Evolutionary conservation across 1,140 invertebrate genomes (phyloP), one percentile per base, ranked within the genome.

Genomic region (Drosophila bocqueti): DNA sequence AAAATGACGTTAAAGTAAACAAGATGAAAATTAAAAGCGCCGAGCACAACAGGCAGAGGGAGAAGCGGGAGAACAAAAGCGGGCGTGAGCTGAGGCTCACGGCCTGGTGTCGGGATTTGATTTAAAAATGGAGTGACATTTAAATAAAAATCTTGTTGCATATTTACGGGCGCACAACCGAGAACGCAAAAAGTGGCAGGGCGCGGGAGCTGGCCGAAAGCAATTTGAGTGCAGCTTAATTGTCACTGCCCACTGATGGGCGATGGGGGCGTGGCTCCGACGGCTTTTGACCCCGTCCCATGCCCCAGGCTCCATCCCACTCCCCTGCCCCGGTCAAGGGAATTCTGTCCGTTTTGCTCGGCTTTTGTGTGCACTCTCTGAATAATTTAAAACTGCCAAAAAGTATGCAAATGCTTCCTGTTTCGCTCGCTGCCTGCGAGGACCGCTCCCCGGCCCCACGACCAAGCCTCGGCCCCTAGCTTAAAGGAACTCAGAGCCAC

Each of bases 1-100:
- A 91, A 91, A 91, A 91, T 91, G 83, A 85, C 89, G 79, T 91
- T 91, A 91, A 91, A 91, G 83, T 91, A 91, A 91, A 91, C 87
- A 91, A 91, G 83, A 91, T 91, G 78, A 91, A 87, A 84, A 91
- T 87, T 91, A 91, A 91, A 91, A 91, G 86, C 87, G 58, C 63
- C 66, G 45, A 54, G 54, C 49, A 54, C 40, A 62, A 36, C 65
- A 57, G 36, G 36, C 50, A 13, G 50, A 61, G 62, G 15, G 52
- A 63, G 40, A 66, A 40, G 31, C 26, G 63, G 67, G 46, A 67
- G 52, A 62, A 63, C 24, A 55, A 62, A 57, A 55, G 40, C 43
- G 31, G 46, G 45, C 34, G 45, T 34, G 34, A 31, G 31, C 54
- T 42, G 40, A 47, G 55, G 31, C 66, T 73, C 63, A 58, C 55